A percentile compares a stretch with the other conserved stretches of the same genome.
Conservation (phyloP, 92 coral and sea anemone genomes). For the Epizoanthus rinbou region DNA sequence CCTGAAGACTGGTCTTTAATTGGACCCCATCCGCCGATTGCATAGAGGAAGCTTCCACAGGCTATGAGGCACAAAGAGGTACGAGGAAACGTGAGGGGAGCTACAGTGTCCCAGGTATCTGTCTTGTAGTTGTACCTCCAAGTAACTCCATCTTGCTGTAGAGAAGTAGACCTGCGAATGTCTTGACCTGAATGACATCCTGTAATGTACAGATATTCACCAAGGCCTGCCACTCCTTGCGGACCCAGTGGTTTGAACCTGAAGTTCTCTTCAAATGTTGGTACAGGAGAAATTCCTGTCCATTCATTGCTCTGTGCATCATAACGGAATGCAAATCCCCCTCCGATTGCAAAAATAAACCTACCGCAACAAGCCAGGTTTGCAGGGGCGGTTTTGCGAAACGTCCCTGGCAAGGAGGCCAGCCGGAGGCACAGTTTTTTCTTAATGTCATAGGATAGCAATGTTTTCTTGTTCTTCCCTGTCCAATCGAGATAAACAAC, state of each 20-base stretch:
- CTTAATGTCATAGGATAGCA: constrained; percentile 2
- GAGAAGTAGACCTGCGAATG: not conserved
- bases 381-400: constrained; percentile 1
- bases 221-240: constrained; percentile 14
- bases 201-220: not conserved
- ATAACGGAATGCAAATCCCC: not conserved
- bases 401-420: constrained; percentile 4
- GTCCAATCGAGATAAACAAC: constrained; percentile 7
- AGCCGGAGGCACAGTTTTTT: not conserved
- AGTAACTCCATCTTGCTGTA: not conserved
- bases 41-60: constrained; percentile 11
- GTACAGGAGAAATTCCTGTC: not conserved
- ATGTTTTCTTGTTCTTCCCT: not conserved
- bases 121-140: constrained; percentile 21
- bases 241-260: not conserved
- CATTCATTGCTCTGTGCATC: not conserved
- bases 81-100: constrained; percentile 14
- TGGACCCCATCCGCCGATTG: constrained; percentile 19
- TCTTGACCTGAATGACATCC: not conserved
- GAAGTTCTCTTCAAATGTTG: not conserved
- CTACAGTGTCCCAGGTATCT: constrained; percentile 28
- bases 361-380: not conserved
- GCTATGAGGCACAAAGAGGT: constrained; percentile 2
- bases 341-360: constrained; percentile 16
- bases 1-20: not conserved